Evolutionary conservation across 2,113 vertebrate genomes (phyloP).

Genomic region (Podarcis raffonei): DNA sequence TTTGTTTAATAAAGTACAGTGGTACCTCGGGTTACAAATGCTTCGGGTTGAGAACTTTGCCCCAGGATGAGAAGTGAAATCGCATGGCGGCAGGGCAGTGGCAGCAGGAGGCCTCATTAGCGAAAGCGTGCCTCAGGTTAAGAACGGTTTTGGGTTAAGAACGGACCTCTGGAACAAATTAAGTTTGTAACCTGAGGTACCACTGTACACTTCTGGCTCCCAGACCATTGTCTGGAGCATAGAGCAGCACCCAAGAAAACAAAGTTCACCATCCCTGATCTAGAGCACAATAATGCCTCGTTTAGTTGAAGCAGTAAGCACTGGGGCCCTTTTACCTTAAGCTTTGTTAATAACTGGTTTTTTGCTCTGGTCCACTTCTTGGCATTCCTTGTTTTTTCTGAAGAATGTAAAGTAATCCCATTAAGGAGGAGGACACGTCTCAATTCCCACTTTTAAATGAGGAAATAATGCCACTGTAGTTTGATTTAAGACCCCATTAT

Average conservation of each 20-base stretch:
- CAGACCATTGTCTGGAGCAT: neutral
- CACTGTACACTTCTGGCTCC: too few species aligned
- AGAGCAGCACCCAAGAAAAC: neutral
- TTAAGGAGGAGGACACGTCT: conserved; percentile 21
- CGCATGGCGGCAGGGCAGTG: fast-evolving
- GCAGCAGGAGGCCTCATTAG: too few species aligned
- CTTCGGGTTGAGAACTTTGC: too few species aligned
- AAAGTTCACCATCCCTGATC: neutral
- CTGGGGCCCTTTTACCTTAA: neutral
- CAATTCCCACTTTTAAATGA: neutral
- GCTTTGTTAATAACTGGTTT: neutral
- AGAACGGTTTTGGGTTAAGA: too few species aligned
- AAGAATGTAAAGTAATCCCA: neutral
- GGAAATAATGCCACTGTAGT: neutral
- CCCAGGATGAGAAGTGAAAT: too few species aligned
- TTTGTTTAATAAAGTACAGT: neutral
- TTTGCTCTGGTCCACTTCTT: neutral
- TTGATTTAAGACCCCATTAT: conserved; percentile 17
- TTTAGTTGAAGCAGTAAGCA: neutral
- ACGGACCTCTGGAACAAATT: too few species aligned
- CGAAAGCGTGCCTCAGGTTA: too few species aligned
- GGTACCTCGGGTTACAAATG: too few species aligned
- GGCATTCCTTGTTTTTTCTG: neutral
- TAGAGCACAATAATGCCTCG: neutral
- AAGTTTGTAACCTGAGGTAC: too few species aligned